Evolutionary conservation across 2,113 vertebrate genomes (phyloP).

Genomic region (Brienomyrus longianalis): DNA sequence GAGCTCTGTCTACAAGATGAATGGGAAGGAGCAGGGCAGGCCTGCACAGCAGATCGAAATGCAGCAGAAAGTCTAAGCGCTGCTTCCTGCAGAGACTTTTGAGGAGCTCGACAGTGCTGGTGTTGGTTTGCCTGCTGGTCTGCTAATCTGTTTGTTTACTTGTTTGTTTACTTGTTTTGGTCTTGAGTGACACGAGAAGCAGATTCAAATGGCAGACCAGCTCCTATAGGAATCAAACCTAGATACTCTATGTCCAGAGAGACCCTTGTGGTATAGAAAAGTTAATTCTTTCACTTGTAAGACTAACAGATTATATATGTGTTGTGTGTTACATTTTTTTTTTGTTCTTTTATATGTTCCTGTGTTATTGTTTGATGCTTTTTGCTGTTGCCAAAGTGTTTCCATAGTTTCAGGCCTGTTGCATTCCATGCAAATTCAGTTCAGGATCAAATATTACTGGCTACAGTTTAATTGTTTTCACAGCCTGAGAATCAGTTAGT

Average conservation of each 20-base stretch:
- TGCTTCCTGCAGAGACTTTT: background rate
- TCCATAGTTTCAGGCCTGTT: background rate
- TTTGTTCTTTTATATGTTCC: slow-evolving; percentile 12
- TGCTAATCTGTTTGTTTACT: background rate
- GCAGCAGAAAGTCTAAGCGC: slow-evolving; percentile 71
- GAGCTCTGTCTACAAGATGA: slow-evolving; percentile 84
- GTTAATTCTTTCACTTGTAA: slow-evolving; percentile 17
- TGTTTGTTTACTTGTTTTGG: slow-evolving; percentile 2
- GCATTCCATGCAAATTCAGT: background rate
- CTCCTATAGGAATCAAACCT: slow-evolving; percentile 39
- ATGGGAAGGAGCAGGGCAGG: slow-evolving; percentile 71
- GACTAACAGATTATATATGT: slow-evolving; percentile 29
- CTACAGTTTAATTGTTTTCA: background rate
- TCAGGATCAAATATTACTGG: background rate
- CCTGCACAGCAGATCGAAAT: slow-evolving; percentile 89
- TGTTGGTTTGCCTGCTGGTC: background rate
- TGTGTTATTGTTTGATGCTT: background rate
- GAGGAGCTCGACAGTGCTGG: background rate
- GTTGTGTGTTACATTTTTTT: slow-evolving; percentile 10
- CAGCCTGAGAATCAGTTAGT: background rate
- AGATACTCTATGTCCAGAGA: slow-evolving; percentile 33
- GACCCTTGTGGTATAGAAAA: slow-evolving; percentile 39
- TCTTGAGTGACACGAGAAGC: background rate
- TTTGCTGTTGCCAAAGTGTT: background rate
- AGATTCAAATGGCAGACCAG: slow-evolving; percentile 27